Evolutionary conservation across 1,140 invertebrate species (phyloP).

Genomic region (Drosophila nasuta): DNA sequence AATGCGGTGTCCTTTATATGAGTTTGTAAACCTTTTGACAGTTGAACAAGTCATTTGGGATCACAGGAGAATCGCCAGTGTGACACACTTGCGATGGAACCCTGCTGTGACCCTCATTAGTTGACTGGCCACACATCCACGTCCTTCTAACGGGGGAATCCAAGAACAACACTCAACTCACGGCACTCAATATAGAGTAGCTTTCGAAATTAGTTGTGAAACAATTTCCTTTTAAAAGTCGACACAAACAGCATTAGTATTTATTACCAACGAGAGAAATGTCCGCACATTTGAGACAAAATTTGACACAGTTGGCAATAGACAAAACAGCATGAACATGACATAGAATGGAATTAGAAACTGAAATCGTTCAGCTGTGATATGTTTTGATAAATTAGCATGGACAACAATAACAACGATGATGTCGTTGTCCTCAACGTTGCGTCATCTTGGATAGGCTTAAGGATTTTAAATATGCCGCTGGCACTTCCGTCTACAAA

Average conservation of each 20-base stretch:
- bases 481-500: constrained; percentile 22
- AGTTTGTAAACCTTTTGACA: constrained; percentile 26
- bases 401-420: constrained; percentile 9
- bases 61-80: constrained; percentile 37
- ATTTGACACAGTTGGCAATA: not conserved
- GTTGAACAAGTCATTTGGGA: constrained; percentile 18
- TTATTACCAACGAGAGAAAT: constrained; percentile 51
- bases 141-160: constrained; percentile 8
- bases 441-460: constrained; percentile 7
- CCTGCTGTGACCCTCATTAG: constrained; percentile 52
- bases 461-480: constrained; percentile 39
- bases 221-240: constrained; percentile 56
- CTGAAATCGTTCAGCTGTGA: constrained; percentile 30
- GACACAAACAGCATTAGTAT: constrained; percentile 63
- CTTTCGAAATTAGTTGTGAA: constrained; percentile 25
- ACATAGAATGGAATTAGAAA: constrained; percentile 5
- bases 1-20: constrained; percentile 8
- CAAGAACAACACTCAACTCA: constrained; percentile 19
- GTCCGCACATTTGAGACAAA: constrained; percentile 19
- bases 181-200: not conserved
- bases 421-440: not conserved
- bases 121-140: constrained; percentile 5
- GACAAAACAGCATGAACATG: not conserved
- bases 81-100: constrained; percentile 32
- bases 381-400: constrained; percentile 61